phyloP scores from a whole-genome alignment of 2,888 invertebrate genomes.

The Megastigmus dorsalis region DNA sequence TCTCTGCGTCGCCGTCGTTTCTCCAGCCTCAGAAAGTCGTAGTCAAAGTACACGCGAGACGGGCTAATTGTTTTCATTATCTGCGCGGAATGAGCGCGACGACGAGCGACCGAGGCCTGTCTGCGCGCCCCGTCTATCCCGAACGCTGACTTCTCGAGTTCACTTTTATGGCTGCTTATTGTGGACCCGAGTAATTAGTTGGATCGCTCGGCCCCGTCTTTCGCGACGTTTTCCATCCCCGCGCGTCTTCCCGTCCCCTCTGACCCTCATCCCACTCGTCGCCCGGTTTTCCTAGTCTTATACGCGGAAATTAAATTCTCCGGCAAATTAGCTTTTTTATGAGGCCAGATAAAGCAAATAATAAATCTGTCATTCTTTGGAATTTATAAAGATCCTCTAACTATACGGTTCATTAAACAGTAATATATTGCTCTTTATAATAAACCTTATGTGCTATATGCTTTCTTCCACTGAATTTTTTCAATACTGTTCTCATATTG shows the following conservation, averaged over 20 bases:
- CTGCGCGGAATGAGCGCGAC: not conserved
- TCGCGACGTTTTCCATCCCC: not conserved
- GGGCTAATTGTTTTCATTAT: conserved; percentile 47
- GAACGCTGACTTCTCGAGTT: not conserved
- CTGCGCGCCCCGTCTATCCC: not conserved
- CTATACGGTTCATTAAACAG: not conserved
- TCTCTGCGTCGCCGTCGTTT: conserved; percentile 10
- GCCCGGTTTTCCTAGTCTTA: not conserved
- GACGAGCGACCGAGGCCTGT: not conserved
- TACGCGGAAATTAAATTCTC: conserved; percentile 27
- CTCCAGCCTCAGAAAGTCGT: not conserved
- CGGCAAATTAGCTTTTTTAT: conserved; percentile 25
- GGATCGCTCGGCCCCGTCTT: conserved; percentile 4
- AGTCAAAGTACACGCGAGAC: conserved; percentile 13
- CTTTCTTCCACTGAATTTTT: not conserved
- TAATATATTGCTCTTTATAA: not conserved
- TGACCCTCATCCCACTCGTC: too few species aligned
- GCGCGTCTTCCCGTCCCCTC: too few species aligned
- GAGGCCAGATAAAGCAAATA: not conserved
- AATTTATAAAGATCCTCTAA: not conserved
- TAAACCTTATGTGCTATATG: not conserved
- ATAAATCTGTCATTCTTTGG: conserved; percentile 20
- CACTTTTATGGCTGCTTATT: conserved; percentile 40
- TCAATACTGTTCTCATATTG: not conserved
- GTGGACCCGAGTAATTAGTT: conserved; percentile 30